Percentiles rank a stretch among this genome's conserved stretches.
phyloP scores from a whole-genome alignment of 1,140 invertebrate genomes.

The Leptinotarsa lineolata region DNA sequence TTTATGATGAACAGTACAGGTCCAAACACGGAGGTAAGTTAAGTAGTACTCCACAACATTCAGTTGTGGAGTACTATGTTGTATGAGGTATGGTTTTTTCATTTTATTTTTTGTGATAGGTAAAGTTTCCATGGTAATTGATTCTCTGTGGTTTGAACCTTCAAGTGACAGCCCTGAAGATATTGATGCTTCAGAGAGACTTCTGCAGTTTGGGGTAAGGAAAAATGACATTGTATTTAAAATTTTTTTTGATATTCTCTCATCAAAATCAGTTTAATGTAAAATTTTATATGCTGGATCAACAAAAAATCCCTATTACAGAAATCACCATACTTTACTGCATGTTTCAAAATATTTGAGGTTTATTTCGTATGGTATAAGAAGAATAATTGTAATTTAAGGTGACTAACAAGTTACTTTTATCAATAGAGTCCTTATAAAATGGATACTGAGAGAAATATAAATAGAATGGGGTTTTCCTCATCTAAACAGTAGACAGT shows the following conservation, averaged over 20 bases:
- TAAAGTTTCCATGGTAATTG: constrained; percentile 36
- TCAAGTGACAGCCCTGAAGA: constrained; percentile 30
- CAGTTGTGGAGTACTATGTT: not conserved
- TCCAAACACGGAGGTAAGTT: constrained; percentile 53
- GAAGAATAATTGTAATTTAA: too few relatives aligned
- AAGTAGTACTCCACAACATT: constrained; percentile 46
- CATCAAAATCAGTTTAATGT: not conserved
- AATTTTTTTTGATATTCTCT: not conserved
- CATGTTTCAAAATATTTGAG: too few relatives aligned
- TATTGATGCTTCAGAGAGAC: constrained; percentile 29
- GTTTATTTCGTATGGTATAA: too few relatives aligned
- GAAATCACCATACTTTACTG: too few relatives aligned
- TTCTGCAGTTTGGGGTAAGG: constrained; percentile 28
- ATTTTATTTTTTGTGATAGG: constrained; percentile 29
- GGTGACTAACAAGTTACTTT: too few relatives aligned
- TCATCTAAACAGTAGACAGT: too few relatives aligned
- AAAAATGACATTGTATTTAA: not conserved
- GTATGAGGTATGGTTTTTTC: not conserved
- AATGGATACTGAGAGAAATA: too few relatives aligned
- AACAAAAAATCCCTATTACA: not conserved
- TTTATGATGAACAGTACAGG: constrained; percentile 61
- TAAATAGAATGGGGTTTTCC: too few relatives aligned
- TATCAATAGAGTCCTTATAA: too few relatives aligned
- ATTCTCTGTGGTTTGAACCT: constrained; percentile 33
- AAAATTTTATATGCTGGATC: not conserved